A percentile compares a stretch with the other conserved stretches of the same genome.
Evolutionary conservation across 1,140 invertebrate genomes (phyloP).

Genomic region (Drosophila quadrilineata): DNA sequence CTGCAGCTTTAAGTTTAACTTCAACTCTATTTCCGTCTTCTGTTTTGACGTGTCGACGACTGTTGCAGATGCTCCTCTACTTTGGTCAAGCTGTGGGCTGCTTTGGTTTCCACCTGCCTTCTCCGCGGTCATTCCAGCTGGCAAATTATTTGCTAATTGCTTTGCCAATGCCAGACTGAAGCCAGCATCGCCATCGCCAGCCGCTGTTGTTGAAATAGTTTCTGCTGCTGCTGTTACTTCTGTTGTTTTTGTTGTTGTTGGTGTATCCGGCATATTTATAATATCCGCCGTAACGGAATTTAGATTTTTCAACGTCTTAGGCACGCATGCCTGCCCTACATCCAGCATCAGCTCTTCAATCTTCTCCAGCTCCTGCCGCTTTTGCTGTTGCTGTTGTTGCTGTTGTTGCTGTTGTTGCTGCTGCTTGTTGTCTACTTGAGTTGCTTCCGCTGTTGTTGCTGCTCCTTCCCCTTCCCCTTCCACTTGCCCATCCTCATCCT

Average conservation of each 20-base stretch:
- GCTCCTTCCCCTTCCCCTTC: neutral
- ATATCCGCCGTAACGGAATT: constrained; percentile 68
- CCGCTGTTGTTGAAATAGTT: constrained; percentile 15
- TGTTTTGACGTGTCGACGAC: constrained; percentile 55
- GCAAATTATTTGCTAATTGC: constrained; percentile 76
- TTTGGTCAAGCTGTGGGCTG: constrained; percentile 35
- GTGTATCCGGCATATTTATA: constrained; percentile 70
- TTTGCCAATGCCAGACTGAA: constrained; percentile 46
- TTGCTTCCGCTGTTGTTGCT: constrained; percentile 15
- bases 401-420: neutral
- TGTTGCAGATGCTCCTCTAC: constrained; percentile 42
- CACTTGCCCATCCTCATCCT: neutral
- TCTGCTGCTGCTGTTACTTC: constrained; percentile 1
- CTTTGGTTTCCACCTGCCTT: constrained; percentile 59
- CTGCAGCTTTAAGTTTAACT: neutral
- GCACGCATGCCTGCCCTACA: constrained; percentile 17
- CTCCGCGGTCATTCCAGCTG: constrained; percentile 45
- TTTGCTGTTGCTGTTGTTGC: constrained; percentile 7
- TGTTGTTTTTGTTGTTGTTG: constrained; percentile 10
- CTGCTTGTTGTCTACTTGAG: constrained; percentile 12
- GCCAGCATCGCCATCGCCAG: neutral
- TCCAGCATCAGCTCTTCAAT: neutral
- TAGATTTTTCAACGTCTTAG: constrained; percentile 66
- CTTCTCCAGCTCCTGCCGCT: constrained; percentile 23
- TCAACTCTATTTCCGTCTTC: neutral